These are phyloP conservation scores for Heliconius hewitsoni DNA, from an alignment of 1,140 invertebrate species.

Conservation along the genomic window DNA sequence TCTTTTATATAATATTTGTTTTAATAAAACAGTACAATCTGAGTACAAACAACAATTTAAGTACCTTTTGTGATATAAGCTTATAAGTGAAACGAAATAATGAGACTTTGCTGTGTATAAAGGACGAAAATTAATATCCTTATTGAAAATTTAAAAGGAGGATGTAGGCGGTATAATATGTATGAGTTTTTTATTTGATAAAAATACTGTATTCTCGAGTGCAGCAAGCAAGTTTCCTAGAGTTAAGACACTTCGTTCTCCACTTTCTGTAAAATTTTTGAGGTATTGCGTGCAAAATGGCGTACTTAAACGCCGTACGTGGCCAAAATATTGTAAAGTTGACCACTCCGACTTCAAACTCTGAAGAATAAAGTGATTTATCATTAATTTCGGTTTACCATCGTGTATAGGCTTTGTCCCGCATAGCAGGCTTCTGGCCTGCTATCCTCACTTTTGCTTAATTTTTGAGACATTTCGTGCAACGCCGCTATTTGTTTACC, in stretches of 20 bases:
- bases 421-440: too few species aligned
- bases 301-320: too few species aligned
- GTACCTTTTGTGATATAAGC: slow-evolving; percentile 3
- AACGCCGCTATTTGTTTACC: too few species aligned
- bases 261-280: neutral
- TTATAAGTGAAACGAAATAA: slow-evolving; percentile 7
- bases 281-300: neutral
- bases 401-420: too few species aligned
- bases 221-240: neutral
- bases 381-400: neutral
- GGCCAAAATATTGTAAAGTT: too few species aligned
- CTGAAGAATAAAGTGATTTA: neutral
- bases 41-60: neutral
- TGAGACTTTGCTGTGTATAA: neutral
- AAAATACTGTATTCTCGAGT: too few species aligned
- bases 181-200: neutral
- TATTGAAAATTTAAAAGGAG: neutral
- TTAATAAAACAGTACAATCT: slow-evolving; percentile 9
- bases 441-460: too few species aligned
- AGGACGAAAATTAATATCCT: neutral
- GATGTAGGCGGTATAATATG: neutral
- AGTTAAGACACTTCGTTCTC: neutral
- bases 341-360: too few species aligned
- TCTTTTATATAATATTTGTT: slow-evolving; percentile 8
- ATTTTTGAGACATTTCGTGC: too few species aligned